Conservation (phyloP, 2,797 vertebrate genomes). For the Lophius americanus region DNA sequence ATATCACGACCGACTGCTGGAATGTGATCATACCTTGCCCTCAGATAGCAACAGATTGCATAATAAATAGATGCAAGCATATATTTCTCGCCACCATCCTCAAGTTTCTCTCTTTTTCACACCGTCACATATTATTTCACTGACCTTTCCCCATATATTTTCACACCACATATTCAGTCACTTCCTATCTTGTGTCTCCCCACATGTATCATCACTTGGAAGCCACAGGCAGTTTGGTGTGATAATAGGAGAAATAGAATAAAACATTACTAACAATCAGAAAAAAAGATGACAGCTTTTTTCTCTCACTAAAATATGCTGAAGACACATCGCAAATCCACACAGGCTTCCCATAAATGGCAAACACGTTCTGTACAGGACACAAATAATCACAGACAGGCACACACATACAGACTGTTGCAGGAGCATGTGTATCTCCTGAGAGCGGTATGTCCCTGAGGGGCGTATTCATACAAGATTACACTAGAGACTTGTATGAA, state of each 20-base stretch:
- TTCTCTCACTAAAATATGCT: neutral
- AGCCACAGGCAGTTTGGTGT: slow-evolving; percentile 35
- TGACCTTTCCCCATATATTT: slow-evolving; percentile 58
- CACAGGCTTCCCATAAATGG: slow-evolving; percentile 11
- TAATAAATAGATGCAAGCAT: slow-evolving; percentile 24
- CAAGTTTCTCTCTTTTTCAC: slow-evolving; percentile 24
- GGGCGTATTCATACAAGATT: slow-evolving; percentile 29
- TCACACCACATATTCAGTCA: slow-evolving; percentile 53
- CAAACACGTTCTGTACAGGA: slow-evolving; percentile 10
- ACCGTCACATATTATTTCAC: slow-evolving; percentile 41
- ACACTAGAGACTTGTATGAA: slow-evolving; percentile 14
- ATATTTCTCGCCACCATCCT: slow-evolving; percentile 31
- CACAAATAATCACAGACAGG: neutral
- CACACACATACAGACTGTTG: slow-evolving; percentile 10
- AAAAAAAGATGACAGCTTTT: slow-evolving; percentile 5
- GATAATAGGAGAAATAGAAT: slow-evolving; percentile 33
- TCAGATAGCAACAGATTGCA: slow-evolving; percentile 43
- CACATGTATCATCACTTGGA: slow-evolving; percentile 46
- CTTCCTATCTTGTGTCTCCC: slow-evolving; percentile 42
- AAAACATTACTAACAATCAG: slow-evolving; percentile 12
- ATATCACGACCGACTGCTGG: slow-evolving; percentile 27
- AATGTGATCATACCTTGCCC: slow-evolving; percentile 21
- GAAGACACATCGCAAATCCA: slow-evolving; percentile 13
- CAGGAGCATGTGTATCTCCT: slow-evolving; percentile 29
- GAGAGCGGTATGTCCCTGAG: slow-evolving; percentile 21